Evolutionary conservation across 2,797 vertebrate genomes (phyloP).

Genomic region (Xenentodon cancila): DNA sequence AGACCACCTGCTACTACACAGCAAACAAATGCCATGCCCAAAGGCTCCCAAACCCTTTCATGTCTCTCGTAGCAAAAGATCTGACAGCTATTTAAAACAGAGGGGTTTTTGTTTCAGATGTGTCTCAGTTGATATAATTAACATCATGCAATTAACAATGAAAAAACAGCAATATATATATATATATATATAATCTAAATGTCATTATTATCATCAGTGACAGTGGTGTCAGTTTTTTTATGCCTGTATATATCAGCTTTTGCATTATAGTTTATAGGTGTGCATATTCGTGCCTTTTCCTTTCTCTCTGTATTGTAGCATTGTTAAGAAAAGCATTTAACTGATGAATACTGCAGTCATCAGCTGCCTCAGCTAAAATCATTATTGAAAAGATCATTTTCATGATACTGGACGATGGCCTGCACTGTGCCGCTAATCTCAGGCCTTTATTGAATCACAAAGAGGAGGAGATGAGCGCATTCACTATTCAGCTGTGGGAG

Average conservation of each 20-base stretch:
- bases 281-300: conserved; percentile 22
- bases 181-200: too few species aligned
- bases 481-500: conserved; percentile 8
- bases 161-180: too few species aligned
- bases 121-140: conserved; percentile 10
- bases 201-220: too few species aligned
- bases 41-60: conserved; percentile 12
- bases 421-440: conserved; percentile 9
- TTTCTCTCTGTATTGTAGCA: not conserved
- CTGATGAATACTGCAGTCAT: conserved; percentile 30
- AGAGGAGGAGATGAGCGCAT: conserved; percentile 27
- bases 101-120: not conserved
- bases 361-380: conserved; percentile 36
- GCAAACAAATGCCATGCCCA: conserved; percentile 17
- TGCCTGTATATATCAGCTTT: not conserved
- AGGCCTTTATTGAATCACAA: conserved; percentile 58
- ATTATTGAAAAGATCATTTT: conserved; percentile 74
- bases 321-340: conserved; percentile 20
- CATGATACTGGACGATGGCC: conserved; percentile 18
- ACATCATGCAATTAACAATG: not conserved
- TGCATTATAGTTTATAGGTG: conserved; percentile 19
- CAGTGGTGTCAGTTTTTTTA: too few species aligned
- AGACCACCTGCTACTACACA: conserved; percentile 16
- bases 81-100: conserved; percentile 17
- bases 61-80: conserved; percentile 15